phyloP scores from a whole-genome alignment of 2,797 vertebrate species.

The Buphagus erythrorhynchus region DNA sequence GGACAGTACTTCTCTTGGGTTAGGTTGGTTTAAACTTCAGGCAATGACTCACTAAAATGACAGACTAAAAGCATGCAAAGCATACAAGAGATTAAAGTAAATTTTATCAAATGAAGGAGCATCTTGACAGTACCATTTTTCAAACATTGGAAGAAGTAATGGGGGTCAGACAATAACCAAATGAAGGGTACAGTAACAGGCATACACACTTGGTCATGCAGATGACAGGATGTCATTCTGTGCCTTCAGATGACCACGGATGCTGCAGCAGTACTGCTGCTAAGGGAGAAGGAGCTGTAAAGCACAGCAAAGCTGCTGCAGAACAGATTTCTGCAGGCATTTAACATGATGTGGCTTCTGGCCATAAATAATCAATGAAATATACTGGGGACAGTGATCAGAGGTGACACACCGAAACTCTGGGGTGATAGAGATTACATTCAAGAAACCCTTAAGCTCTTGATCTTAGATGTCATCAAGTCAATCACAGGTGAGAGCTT shows the following conservation, averaged over 20 bases:
- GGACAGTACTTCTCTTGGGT: not conserved
- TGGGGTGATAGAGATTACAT: not conserved
- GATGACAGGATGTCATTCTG: not conserved
- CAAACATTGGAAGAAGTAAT: not conserved
- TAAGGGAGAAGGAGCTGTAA: not conserved
- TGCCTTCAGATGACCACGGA: not conserved
- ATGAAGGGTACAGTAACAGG: not conserved
- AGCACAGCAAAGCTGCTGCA: not conserved
- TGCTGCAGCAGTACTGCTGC: not conserved
- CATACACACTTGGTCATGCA: not conserved
- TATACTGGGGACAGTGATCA: not conserved
- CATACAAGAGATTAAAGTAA: not conserved
- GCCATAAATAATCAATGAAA: not conserved
- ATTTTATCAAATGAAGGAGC: not conserved
- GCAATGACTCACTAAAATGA: not conserved
- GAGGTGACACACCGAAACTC: rapidly evolving
- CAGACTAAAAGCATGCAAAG: not conserved
- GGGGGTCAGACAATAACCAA: not conserved
- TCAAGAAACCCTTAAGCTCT: not conserved
- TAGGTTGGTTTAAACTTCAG: not conserved
- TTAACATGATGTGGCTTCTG: not conserved
- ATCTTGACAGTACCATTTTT: not conserved
- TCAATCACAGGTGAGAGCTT: not conserved
- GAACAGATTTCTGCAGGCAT: not conserved
- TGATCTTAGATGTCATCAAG: not conserved